Conservation (phyloP, 2,113 vertebrate species). For the Chiloscyllium plagiosum region DNA sequence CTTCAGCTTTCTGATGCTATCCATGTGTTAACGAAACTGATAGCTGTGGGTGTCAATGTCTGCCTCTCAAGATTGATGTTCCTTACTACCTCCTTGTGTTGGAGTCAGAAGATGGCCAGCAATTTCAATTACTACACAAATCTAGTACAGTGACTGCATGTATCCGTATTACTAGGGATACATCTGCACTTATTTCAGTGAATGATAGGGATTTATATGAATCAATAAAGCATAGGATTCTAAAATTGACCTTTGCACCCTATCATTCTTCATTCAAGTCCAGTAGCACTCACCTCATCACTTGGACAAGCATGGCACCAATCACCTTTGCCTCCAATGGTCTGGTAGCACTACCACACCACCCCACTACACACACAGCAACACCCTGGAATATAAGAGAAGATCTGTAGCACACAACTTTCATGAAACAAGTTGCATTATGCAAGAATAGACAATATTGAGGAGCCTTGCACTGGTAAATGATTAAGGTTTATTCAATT, state of each 20-base stretch:
- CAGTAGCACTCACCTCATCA: no score
- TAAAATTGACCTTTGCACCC: neutral
- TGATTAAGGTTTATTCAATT: no score
- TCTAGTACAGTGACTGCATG: neutral
- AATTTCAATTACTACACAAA: neutral
- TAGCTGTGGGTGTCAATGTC: neutral
- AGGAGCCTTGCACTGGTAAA: neutral
- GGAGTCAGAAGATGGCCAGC: neutral
- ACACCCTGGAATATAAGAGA: no score
- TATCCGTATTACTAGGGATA: neutral
- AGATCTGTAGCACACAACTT: neutral
- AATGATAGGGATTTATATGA: neutral
- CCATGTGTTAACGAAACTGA: no score
- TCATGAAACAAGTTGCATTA: neutral
- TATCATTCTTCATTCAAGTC: no score
- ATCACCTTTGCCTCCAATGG: no score
- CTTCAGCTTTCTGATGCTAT: neutral
- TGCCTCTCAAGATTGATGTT: neutral
- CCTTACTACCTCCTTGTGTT: neutral
- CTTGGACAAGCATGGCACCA: no score
- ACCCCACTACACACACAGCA: no score
- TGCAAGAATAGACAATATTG: neutral
- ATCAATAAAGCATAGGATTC: neutral
- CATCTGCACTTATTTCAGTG: neutral
- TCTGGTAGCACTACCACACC: no score